Evolutionary conservation across 2,113 vertebrate species (phyloP).

Genomic region (cattle (Bos taurus)): ARS-UCD2.0 NC_037340.1:11039001-11039500

Average conservation of each 20-base stretch:
- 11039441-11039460: neutral
- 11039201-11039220: slow-evolving; percentile 84
- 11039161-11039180: slow-evolving; percentile 83
- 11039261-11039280: slow-evolving; percentile 84
- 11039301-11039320: slow-evolving; percentile 84
- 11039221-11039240: slow-evolving; percentile 78
- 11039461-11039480: neutral
- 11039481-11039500: neutral
- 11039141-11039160: slow-evolving; percentile 87
- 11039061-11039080: neutral
- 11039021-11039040: neutral
- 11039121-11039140: slow-evolving; percentile 89
- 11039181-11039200: slow-evolving; percentile 79
- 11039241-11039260: slow-evolving; percentile 82
- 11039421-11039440: neutral
- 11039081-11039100: slow-evolving; percentile 32
- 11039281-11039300: slow-evolving; percentile 85
- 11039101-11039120: slow-evolving; percentile 83
- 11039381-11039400: neutral
- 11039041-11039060: neutral
- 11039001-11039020: neutral
- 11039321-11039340: slow-evolving; percentile 72
- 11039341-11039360: neutral
- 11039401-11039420: neutral
- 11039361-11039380: neutral